Conservation (phyloP, 2,797 vertebrate genomes). For the Pygocentrus nattereri region DNA sequence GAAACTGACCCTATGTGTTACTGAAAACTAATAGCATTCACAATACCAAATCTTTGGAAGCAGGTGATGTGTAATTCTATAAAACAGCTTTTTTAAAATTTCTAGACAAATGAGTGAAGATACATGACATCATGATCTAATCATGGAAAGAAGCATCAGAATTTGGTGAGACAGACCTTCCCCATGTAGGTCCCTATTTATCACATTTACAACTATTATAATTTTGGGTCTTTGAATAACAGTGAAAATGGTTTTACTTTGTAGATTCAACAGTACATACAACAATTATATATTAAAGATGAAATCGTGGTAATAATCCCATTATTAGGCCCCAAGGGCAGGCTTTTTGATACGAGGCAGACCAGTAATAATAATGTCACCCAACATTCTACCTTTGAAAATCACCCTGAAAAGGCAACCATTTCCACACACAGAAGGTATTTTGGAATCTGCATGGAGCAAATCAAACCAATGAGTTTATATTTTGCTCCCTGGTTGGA, state of each 20-base stretch:
- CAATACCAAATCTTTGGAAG: constrained; percentile 30
- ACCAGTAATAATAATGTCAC: too few species aligned
- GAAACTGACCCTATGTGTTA: not conserved
- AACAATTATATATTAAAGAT: not conserved
- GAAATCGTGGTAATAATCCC: not conserved
- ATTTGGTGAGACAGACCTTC: not conserved
- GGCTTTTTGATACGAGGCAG: not conserved
- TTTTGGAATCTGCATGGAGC: not conserved
- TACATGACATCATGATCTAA: not conserved
- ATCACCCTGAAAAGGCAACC: not conserved
- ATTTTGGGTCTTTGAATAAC: not conserved
- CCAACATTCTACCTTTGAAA: not conserved
- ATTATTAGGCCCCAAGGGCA: not conserved
- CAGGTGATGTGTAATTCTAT: not conserved
- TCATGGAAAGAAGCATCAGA: not conserved
- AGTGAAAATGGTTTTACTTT: not conserved
- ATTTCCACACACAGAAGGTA: not conserved
- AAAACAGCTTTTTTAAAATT: not conserved
- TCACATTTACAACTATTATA: too few species aligned
- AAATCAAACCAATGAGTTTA: not conserved
- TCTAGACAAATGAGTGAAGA: not conserved
- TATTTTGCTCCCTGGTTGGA: not conserved
- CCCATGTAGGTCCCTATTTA: not conserved
- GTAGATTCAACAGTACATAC: not conserved
- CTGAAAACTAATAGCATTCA: not conserved